phyloP scores from a whole-genome alignment of 2,888 invertebrate species.

The Epinotia bilunana region DNA sequence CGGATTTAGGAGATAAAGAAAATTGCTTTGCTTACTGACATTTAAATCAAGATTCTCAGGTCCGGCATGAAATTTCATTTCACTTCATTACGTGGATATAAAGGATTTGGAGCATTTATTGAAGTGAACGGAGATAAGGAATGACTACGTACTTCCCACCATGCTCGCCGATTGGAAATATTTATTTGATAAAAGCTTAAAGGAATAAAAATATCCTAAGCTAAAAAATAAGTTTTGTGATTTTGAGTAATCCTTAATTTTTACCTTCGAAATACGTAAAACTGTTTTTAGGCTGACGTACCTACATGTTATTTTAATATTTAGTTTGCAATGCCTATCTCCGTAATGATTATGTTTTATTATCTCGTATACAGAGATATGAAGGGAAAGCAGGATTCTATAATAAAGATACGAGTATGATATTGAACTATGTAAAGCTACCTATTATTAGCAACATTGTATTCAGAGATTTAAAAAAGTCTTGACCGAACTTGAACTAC shows the following conservation, averaged over 20 bases:
- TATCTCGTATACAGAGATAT: too few relatives aligned
- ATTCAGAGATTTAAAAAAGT: too few relatives aligned
- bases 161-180: conserved; percentile 33
- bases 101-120: conserved; percentile 48
- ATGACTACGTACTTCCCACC: conserved; percentile 32
- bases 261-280: background rate
- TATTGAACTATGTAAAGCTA: too few relatives aligned
- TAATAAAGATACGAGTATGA: too few relatives aligned
- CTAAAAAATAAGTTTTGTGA: background rate
- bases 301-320: too few relatives aligned
- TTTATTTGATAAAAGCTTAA: conserved; percentile 31
- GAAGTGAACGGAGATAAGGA: conserved; percentile 46
- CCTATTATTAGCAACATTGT: too few relatives aligned
- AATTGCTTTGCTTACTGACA: conserved; percentile 48
- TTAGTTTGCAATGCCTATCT: too few relatives aligned
- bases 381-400: too few relatives aligned
- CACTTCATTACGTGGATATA: conserved; percentile 48
- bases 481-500: too few relatives aligned
- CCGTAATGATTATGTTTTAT: too few relatives aligned
- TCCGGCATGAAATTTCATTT: conserved; percentile 47
- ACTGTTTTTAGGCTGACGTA: too few relatives aligned
- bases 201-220: conserved; percentile 1
- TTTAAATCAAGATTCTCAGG: conserved; percentile 45
- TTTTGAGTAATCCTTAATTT: background rate
- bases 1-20: conserved; percentile 46